Evolutionary conservation across 92 coral and sea anemone genomes (phyloP), one percentile per base, ranked within the genome.

Genomic region (Virgularia gustaviana): DNA sequence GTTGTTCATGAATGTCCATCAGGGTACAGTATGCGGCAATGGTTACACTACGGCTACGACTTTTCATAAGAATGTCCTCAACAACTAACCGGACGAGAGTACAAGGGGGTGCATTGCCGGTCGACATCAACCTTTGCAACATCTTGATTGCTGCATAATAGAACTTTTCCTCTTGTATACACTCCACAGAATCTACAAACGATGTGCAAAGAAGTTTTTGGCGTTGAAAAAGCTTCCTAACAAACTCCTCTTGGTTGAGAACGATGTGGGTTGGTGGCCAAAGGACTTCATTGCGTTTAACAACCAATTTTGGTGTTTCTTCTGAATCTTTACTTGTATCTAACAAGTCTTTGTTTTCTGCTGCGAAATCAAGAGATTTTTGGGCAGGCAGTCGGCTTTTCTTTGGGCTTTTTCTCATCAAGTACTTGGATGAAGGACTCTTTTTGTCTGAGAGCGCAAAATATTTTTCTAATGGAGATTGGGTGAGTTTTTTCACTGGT

Each of bases 251-350:
- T 12, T 30, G 34, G 45, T 51, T 28, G 30, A 68, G 18, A 32
- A 24, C 20, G 19, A 51, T 33, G 25, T 68, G 75, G 0, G 22
- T 16, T 31, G 75, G 75, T 27, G 75, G 75, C 75, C 75, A 68
- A 18, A 68, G 60, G 20, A 68, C 58, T 35, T 68, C 75, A 19
- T 68, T 68, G 1, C 75, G 61, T 34, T 51, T 68, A 25, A 47
- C 45, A 31, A 8, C 13, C 31, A 52, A n/a, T n/a, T n/a, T n/a
- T n/a, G n/a, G n/a, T n/a, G n/a, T n/a, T n/a, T n/a, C n/a, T n/a
- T n/a, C n/a, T n/a, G n/a, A n/a, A n/a, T n/a, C n/a, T n/a, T n/a
- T n/a, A n/a, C n/a, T n/a, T n/a, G n/a, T n/a, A n/a, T n/a, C n/a
- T n/a, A n/a, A n/a, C n/a, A n/a, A n/a, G n/a, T n/a, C n/a, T n/a